Conservation (phyloP, 2,113 vertebrate species). For the Chelonoidis abingdonii region DNA sequence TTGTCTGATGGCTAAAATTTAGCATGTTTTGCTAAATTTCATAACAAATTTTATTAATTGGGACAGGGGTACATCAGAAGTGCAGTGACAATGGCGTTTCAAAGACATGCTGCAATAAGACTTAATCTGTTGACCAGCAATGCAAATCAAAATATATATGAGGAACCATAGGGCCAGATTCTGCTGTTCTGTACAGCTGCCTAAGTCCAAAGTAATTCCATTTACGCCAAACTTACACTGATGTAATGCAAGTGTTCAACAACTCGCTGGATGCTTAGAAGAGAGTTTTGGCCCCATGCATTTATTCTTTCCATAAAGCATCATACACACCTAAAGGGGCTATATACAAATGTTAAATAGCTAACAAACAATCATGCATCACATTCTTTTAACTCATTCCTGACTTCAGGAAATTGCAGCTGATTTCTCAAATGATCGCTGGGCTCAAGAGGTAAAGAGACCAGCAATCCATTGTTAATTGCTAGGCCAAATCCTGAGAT, state of each 20-base stretch:
- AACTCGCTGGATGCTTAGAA: slow-evolving; percentile 19
- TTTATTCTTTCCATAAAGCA: slow-evolving; percentile 10
- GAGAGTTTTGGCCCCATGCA: slow-evolving; percentile 18
- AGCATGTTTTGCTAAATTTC: not conserved
- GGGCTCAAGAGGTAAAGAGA: slow-evolving; percentile 28
- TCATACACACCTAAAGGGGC: not conserved
- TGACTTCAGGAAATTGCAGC: slow-evolving; percentile 24
- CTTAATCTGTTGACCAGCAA: slow-evolving; percentile 28
- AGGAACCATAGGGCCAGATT: slow-evolving; percentile 23
- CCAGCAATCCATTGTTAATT: slow-evolving; percentile 51
- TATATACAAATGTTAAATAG: slow-evolving; percentile 47
- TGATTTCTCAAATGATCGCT: slow-evolving; percentile 11
- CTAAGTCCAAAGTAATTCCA: slow-evolving; percentile 35
- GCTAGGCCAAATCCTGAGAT: not conserved
- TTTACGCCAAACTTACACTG: slow-evolving; percentile 42
- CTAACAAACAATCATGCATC: slow-evolving; percentile 50
- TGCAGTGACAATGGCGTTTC: not conserved
- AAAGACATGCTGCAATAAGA: not conserved
- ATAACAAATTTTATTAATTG: slow-evolving; percentile 38
- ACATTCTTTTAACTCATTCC: slow-evolving; percentile 35
- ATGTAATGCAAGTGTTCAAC: slow-evolving; percentile 48
- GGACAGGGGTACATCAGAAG: not conserved
- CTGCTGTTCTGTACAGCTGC: slow-evolving; percentile 60
- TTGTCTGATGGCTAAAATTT: not conserved
- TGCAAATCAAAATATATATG: slow-evolving; percentile 44